Base-by-base conservation (phyloP, 2,797 vertebrate genomes). In the Eidolon dupreanum region DNA sequence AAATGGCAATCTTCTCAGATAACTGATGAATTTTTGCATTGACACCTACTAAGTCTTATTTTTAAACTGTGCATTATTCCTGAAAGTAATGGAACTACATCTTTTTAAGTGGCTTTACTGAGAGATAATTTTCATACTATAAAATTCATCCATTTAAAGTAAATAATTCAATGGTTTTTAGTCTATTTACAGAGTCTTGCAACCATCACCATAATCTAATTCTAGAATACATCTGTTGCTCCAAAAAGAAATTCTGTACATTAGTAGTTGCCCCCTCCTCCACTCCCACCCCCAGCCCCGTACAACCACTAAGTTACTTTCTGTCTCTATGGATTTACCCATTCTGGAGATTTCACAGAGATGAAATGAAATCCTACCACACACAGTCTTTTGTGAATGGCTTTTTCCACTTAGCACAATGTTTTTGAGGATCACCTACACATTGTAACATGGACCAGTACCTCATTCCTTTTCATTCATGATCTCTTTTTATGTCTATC, bases 361-460 rank as follows among this genome's bases (percentile, higher is more conserved):
- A 38, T 75, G 57, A 70, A 15, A 26, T 28, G 22, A 68, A 79
- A 46, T 46, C 65, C 15, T 0, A 46, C 0, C 2, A 7, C 19
- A 4, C 11, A 4, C 6, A 16, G 33, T 13, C 43, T 68, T 85
- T 33, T 1, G 36, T 6, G 68, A 74, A 9, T 16, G 51, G 51
- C 43, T 46, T 43, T 24, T 28, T 38, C 33, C 57, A 10, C 88
- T 46, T 15, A 12, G 38, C 57, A 13, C 3, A 1, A 16, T 20
- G 73, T 22, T 63, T 61, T 7, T 24, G 51, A 66, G 36, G 51
- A 3, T 49, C 31, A 15, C 2, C 66, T 5, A 3, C 0, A 11
- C 0, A 15, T 4, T 19, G 20, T 11, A 8, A 28, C 36, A 1
- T 6, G 31, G 8, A 8, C 43, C 17, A 5, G 71, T 3, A 12